Conservation (phyloP, 2,888 invertebrate species). For the Lepidocyrtoides sp. region DNA sequence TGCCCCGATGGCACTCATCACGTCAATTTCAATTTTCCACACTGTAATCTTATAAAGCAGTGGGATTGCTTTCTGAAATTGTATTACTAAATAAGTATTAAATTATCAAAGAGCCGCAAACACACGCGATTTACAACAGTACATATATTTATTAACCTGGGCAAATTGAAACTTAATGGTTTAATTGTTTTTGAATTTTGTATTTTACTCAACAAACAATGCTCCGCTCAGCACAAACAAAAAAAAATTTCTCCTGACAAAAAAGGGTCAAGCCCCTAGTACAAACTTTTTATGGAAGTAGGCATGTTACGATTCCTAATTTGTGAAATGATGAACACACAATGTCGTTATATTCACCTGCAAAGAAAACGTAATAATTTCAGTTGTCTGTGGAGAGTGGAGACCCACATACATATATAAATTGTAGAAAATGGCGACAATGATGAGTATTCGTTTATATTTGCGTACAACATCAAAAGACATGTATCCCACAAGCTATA, state of each 20-base stretch:
- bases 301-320: too few relatives aligned
- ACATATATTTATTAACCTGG: background rate
- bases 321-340: too few relatives aligned
- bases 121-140: background rate
- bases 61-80: slow-evolving; percentile 49
- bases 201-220: background rate
- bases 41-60: slow-evolving; percentile 80
- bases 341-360: too few relatives aligned
- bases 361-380: too few relatives aligned
- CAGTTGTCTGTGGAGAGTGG: too few relatives aligned
- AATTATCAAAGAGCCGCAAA: slow-evolving; percentile 51
- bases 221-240: background rate
- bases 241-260: too few relatives aligned
- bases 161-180: background rate
- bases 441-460: too few relatives aligned
- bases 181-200: background rate
- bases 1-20: slow-evolving; percentile 83
- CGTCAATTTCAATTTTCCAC: slow-evolving; percentile 84
- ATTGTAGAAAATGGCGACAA: too few relatives aligned
- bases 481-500: background rate
- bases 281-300: too few relatives aligned
- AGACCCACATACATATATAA: too few relatives aligned
- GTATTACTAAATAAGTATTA: slow-evolving; percentile 58
- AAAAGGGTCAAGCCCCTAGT: too few relatives aligned
- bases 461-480: too few relatives aligned